Conservation (phyloP, 2,113 vertebrate species). For the human (Homo sapiens) region DNA sequence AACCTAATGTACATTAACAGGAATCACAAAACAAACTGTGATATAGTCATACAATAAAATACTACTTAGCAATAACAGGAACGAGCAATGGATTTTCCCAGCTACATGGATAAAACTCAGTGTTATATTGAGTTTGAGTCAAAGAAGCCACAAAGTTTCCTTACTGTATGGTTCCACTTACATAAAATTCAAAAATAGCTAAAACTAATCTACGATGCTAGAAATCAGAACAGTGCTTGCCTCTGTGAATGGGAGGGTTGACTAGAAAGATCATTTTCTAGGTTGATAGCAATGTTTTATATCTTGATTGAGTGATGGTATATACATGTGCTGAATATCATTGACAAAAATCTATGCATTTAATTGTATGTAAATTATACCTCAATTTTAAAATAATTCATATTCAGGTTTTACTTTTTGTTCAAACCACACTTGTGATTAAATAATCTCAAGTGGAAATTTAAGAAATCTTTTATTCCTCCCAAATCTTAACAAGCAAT, state of each 20-base stretch:
- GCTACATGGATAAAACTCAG: background rate
- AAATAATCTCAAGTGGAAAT: background rate
- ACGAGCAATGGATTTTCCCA: background rate
- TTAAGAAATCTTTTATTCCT: background rate
- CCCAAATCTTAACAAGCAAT: background rate
- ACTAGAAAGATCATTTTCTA: background rate
- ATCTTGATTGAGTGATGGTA: background rate
- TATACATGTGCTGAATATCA: background rate
- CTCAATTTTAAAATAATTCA: background rate
- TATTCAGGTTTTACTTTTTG: background rate
- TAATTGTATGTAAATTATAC: background rate
- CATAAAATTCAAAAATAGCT: background rate
- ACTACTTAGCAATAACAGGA: background rate
- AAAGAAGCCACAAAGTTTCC: background rate
- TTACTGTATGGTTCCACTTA: background rate
- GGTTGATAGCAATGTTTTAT: background rate
- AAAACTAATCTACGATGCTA: background rate
- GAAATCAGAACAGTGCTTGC: background rate
- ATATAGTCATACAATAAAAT: background rate
- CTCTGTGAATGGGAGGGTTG: background rate
- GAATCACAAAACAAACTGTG: background rate
- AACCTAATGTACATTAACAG: background rate
- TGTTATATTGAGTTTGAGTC: background rate
- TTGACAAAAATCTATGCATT: background rate
- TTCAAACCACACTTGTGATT: background rate